These are phyloP conservation scores for Drosophila pruinosa DNA, from an alignment of 1,140 invertebrate species.

Conservation along the genomic window DNA sequence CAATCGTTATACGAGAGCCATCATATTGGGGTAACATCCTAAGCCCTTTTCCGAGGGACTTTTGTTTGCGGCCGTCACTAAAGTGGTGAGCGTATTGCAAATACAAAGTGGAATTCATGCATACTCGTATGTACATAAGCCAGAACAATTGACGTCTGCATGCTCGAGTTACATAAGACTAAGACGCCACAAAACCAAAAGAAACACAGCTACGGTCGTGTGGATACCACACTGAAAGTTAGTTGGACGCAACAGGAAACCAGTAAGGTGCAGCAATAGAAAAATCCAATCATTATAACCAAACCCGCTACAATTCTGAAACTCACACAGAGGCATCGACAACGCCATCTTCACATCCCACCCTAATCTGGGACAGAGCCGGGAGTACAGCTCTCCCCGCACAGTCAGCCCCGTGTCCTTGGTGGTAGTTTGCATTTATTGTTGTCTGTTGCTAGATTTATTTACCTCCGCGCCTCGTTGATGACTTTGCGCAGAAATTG, in stretches of 20 bases:
- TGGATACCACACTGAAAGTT: background rate
- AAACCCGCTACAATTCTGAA: conserved; percentile 12
- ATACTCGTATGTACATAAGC: conserved; percentile 9
- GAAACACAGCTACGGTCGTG: background rate
- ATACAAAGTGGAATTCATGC: conserved; percentile 30
- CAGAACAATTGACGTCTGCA: conserved; percentile 58
- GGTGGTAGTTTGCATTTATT: conserved; percentile 40
- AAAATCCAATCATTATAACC: conserved; percentile 31
- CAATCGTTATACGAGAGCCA: conserved; percentile 46
- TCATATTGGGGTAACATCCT: conserved; percentile 30
- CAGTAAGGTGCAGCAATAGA: conserved; percentile 65
- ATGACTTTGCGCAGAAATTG: conserved; percentile 82
- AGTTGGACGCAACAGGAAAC: conserved; percentile 57
- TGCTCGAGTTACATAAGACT: conserved; percentile 75
- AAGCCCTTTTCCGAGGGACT: conserved; percentile 28
- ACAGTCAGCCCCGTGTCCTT: conserved; percentile 2
- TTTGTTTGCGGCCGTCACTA: conserved; percentile 55
- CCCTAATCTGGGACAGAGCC: background rate
- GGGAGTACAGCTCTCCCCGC: background rate
- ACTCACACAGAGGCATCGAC: conserved; percentile 26
- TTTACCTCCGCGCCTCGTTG: conserved; percentile 78
- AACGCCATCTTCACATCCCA: conserved; percentile 5
- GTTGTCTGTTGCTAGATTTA: conserved; percentile 39
- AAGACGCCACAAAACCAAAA: conserved; percentile 39
- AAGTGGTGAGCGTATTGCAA: conserved; percentile 49